These are phyloP conservation scores for Mythimna impura DNA, from an alignment of 2,888 invertebrate genomes.

Conservation along the genomic window DNA sequence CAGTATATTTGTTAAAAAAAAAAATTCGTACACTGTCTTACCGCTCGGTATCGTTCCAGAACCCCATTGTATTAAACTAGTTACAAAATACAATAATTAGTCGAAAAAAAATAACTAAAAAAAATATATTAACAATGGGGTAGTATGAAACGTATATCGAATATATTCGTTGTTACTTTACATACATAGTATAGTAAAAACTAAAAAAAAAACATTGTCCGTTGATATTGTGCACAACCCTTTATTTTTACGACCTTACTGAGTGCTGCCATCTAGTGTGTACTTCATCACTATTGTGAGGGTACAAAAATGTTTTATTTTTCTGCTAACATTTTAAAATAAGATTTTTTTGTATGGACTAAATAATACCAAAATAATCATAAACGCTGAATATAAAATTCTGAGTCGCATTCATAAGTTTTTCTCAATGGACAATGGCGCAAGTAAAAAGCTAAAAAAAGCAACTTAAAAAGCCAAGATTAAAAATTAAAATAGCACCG, in stretches of 20 bases:
- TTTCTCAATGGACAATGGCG: slow-evolving; percentile 51
- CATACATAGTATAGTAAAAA: slow-evolving; percentile 52
- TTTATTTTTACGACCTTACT: slow-evolving; percentile 6
- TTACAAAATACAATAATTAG: slow-evolving; percentile 71
- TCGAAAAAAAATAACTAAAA: slow-evolving; percentile 65
- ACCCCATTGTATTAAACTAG: slow-evolving; percentile 86
- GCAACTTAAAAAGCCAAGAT: slow-evolving; percentile 70
- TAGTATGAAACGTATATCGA: slow-evolving; percentile 89
- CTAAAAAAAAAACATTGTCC: slow-evolving; percentile 45
- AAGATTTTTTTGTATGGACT: neutral
- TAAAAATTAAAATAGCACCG: slow-evolving; percentile 85
- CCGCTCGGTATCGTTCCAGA: slow-evolving; percentile 87
- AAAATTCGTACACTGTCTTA: slow-evolving; percentile 82
- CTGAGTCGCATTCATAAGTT: neutral
- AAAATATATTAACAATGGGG: slow-evolving; percentile 81
- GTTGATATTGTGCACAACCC: slow-evolving; percentile 37
- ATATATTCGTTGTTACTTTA: slow-evolving; percentile 82
- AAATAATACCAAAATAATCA: neutral
- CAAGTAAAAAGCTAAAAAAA: slow-evolving; percentile 61
- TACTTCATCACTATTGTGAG: neutral
- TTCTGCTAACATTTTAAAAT: neutral
- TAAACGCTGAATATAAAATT: neutral
- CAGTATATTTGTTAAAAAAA: slow-evolving; percentile 89
- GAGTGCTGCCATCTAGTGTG: slow-evolving; percentile 29
- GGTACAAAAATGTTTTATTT: neutral